These are phyloP conservation scores for Habrosyne pyritoides DNA, from an alignment of 2,888 invertebrate species.

Conservation along the genomic window DNA sequence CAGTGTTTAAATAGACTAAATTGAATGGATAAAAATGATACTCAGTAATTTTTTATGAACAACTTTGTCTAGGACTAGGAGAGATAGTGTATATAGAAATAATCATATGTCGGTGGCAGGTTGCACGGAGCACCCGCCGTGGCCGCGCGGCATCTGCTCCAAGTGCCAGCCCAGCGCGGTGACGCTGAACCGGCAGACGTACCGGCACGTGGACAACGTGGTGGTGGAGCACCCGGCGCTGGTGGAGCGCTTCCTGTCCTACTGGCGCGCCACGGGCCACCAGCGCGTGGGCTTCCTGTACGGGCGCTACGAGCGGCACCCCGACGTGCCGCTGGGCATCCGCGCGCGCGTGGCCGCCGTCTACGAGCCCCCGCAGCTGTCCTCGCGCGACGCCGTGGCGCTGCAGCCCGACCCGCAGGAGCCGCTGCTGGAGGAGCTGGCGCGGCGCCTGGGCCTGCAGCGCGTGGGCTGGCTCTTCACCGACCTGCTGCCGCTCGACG, in stretches of 20 bases:
- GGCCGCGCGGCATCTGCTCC: constrained; percentile 99
- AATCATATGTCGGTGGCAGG: constrained; percentile 61
- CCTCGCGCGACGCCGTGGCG: constrained; percentile 87
- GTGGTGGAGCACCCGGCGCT: constrained; percentile 97
- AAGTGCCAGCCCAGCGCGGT: constrained; percentile 99
- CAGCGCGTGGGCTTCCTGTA: constrained; percentile 97
- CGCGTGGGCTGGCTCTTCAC: constrained; percentile 99
- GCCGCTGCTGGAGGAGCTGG: constrained; percentile 89
- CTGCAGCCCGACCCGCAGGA: constrained; percentile 86
- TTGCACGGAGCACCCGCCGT: constrained; percentile 98
- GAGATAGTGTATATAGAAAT: background rate
- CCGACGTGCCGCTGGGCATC: constrained; percentile 86
- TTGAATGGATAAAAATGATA: too few relatives aligned
- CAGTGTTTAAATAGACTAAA: too few relatives aligned
- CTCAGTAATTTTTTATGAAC: too few relatives aligned
- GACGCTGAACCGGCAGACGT: constrained; percentile 96
- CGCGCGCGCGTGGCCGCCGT: constrained; percentile 95
- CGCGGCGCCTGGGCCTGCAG: constrained; percentile 89
- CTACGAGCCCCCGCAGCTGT: constrained; percentile 98
- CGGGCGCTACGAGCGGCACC: constrained; percentile 95
- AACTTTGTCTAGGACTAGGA: too few relatives aligned
- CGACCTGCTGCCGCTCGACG: constrained; percentile 94
- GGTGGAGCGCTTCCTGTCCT: constrained; percentile 97
- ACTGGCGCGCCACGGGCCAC: constrained; percentile 96
- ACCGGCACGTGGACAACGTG: constrained; percentile 98